phyloP scores from a whole-genome alignment of 2,113 vertebrate genomes.

The Psophia crepitans region DNA sequence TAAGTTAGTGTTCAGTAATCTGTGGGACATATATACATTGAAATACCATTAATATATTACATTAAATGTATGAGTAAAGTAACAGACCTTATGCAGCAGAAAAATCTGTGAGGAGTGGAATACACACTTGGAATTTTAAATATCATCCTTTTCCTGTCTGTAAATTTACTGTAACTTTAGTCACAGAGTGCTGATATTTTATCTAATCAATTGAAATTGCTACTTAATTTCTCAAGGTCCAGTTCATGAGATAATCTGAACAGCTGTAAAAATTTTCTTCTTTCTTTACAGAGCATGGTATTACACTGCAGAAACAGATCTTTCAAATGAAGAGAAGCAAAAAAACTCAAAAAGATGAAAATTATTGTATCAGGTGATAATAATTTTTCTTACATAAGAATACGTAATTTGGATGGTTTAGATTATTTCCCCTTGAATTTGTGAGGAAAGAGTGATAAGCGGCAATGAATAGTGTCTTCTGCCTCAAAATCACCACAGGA shows the following conservation, averaged over 20 bases:
- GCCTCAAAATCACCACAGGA: background rate
- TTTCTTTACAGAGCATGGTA: background rate
- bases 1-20: background rate
- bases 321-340: background rate
- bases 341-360: background rate
- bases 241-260: conserved; percentile 9
- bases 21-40: background rate
- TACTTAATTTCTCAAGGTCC: conserved; percentile 32
- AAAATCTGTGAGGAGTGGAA: background rate
- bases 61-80: background rate
- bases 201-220: conserved; percentile 44
- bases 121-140: background rate
- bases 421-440: background rate
- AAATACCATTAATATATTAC: background rate
- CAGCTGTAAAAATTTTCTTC: conserved; percentile 16
- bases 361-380: background rate
- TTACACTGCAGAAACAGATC: background rate
- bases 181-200: background rate
- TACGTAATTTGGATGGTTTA: background rate
- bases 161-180: background rate
- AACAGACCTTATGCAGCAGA: background rate
- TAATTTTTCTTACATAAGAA: background rate
- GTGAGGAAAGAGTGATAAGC: background rate
- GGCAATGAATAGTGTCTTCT: background rate
- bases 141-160: background rate